Conservation (phyloP, 1,140 invertebrate genomes). For the Calliphora vicina region DNA sequence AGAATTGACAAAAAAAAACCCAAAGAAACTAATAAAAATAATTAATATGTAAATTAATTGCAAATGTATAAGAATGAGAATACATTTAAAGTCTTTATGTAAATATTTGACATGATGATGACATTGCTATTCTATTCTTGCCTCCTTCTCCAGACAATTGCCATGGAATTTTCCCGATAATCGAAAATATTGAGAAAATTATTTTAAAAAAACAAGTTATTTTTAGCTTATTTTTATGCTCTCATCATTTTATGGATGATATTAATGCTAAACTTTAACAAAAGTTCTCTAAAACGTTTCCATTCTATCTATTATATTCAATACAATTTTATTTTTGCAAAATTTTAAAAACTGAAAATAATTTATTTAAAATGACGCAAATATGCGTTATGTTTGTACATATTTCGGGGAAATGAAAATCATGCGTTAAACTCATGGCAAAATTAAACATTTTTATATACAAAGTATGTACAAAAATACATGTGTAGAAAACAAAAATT, state of each 20-base stretch:
- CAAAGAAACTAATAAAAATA: not conserved
- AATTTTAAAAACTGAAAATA: too few relatives aligned
- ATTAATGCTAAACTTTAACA: too few relatives aligned
- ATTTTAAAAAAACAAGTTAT: not conserved
- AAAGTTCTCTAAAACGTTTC: too few relatives aligned
- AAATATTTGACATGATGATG: not conserved
- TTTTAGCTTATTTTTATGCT: not conserved
- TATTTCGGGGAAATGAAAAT: not conserved
- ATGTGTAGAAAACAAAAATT: too few relatives aligned
- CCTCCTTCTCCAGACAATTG: not conserved
- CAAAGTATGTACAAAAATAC: too few relatives aligned
- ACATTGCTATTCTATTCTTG: not conserved
- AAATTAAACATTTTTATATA: not conserved
- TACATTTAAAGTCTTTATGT: not conserved
- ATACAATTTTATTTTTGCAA: too few relatives aligned
- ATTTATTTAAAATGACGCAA: not conserved
- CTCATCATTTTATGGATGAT: too few relatives aligned
- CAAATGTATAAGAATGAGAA: not conserved
- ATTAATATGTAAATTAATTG: not conserved
- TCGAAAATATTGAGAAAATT: not conserved
- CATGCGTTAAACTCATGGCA: conserved; percentile 6
- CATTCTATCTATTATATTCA: too few relatives aligned
- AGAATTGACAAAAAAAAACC: not conserved
- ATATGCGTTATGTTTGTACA: not conserved
- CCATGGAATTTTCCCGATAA: conserved; percentile 31